Conservation (phyloP, 2,888 invertebrate species). For the Dynastes hyllus region DNA sequence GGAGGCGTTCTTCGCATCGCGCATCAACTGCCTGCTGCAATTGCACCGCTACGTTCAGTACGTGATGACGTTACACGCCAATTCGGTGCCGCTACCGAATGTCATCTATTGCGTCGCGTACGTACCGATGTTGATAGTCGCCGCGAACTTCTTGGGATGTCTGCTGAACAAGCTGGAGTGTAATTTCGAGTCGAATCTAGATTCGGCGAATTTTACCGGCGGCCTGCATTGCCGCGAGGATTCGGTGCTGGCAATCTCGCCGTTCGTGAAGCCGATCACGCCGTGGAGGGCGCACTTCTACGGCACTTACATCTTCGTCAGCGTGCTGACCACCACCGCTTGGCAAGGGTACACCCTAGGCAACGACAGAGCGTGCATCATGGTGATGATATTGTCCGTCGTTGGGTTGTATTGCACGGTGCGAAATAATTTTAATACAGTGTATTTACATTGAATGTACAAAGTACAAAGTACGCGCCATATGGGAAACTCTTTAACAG, state of each 20-base stretch:
- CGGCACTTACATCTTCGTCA: constrained; percentile 29
- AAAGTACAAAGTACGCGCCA: no score
- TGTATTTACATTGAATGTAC: no score
- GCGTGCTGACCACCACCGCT: constrained; percentile 38
- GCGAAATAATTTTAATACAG: no score
- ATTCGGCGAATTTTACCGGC: background rate
- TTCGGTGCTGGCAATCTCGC: constrained; percentile 34
- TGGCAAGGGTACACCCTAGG: constrained; percentile 45
- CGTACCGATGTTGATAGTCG: constrained; percentile 45
- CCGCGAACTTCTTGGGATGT: constrained; percentile 37
- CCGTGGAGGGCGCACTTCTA: constrained; percentile 37
- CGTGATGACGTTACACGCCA: constrained; percentile 18
- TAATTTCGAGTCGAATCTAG: constrained; percentile 20
- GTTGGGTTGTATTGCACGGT: constrained; percentile 28
- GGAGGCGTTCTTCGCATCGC: constrained; percentile 30
- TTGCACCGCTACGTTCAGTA: constrained; percentile 54
- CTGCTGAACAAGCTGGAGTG: constrained; percentile 44
- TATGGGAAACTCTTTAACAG: no score
- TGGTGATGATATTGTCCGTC: constrained; percentile 10
- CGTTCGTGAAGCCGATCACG: constrained; percentile 40
- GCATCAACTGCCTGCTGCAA: constrained; percentile 49
- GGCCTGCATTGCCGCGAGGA: constrained; percentile 1
- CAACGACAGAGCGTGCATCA: background rate
- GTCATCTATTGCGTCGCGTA: constrained; percentile 12
- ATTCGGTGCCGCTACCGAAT: background rate